Evolutionary conservation across 2,888 invertebrate species (phyloP).

Genomic region (Thecophora atra): DNA sequence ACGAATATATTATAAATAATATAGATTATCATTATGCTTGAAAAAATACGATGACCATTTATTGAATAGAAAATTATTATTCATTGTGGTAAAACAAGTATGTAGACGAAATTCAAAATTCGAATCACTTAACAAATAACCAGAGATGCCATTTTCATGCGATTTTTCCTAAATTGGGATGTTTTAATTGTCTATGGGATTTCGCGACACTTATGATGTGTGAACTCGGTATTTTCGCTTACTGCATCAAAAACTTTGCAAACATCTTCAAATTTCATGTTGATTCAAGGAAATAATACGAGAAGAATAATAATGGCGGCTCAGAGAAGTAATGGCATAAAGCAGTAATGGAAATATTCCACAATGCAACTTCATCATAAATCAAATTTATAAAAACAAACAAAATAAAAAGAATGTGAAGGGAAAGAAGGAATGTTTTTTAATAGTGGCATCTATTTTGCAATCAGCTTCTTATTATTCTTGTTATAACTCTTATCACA

Average conservation of each 20-base stretch:
- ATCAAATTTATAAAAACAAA: too few species aligned
- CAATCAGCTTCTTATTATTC: conserved; percentile 3
- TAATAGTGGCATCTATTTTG: conserved; percentile 22
- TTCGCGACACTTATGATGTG: too few species aligned
- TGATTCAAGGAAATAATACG: not conserved
- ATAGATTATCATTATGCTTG: not conserved
- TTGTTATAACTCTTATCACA: conserved; percentile 26
- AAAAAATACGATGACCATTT: not conserved
- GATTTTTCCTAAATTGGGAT: too few species aligned
- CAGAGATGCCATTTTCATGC: too few species aligned
- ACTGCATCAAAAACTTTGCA: too few species aligned
- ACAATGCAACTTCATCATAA: conserved; percentile 28
- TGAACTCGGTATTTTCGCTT: too few species aligned
- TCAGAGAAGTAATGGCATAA: not conserved
- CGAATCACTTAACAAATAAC: too few species aligned
- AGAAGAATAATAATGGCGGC: not conserved
- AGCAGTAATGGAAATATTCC: conserved; percentile 30
- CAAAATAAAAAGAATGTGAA: conserved; percentile 11
- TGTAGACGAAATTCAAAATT: too few species aligned
- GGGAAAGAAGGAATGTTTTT: not conserved
- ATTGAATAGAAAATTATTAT: not conserved
- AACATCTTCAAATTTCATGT: too few species aligned
- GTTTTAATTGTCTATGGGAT: too few species aligned
- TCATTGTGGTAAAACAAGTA: too few species aligned
- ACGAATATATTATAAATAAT: too few species aligned